Evolutionary conservation across 53 echinoderm and acorn worm genomes (phyloP), one percentile per base, ranked within the genome.

Genomic region (Paelopatides confundens): DNA sequence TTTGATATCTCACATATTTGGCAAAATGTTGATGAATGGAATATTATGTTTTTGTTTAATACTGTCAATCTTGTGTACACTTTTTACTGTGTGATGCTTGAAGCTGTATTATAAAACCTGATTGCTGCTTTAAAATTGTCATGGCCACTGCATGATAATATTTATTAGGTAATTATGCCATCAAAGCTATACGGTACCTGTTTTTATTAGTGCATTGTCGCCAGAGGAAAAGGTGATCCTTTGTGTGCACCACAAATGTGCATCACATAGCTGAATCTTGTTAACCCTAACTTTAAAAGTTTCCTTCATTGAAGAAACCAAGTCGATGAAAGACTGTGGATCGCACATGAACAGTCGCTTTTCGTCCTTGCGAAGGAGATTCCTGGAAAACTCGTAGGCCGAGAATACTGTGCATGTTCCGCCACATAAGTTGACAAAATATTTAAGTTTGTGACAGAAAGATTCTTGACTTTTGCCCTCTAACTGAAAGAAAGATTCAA

Each of bases 371-470:
- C 46, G 38, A 7, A 77, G 77, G 3, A 77, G 77, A 29, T 46
- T 77, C 47, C 49, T 77, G 37, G 77, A 37, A 77, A 77, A 46
- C 31, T 77, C 77, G 17, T 47, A 77, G n/a, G 26, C 30, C 23
- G 47, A 23, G 8, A 28, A 50, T 10, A 29, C 0, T n/a, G 39
- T 77, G 37, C 77, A 46, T 26, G 43, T 48, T 11, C 77, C 77
- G 1, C 77, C 49, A 29, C 77, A 77, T 26, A 77, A 11, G 48
- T 77, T 77, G 27, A 77, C 13, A 30, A 77, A 77, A 3, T 77
- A 77, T 12, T 77, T 40, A 3, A 77, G 77, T 77, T 77, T 77
- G 49, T 77, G 77, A 14, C 23, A 21, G 4, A 77, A 48, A 2
- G 77, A 77, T 21, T 30, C 30, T 50, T 48, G 21, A 30, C 40